Conservation (phyloP, 2,113 vertebrate species). For the Haplotaxodon microlepis region DNA sequence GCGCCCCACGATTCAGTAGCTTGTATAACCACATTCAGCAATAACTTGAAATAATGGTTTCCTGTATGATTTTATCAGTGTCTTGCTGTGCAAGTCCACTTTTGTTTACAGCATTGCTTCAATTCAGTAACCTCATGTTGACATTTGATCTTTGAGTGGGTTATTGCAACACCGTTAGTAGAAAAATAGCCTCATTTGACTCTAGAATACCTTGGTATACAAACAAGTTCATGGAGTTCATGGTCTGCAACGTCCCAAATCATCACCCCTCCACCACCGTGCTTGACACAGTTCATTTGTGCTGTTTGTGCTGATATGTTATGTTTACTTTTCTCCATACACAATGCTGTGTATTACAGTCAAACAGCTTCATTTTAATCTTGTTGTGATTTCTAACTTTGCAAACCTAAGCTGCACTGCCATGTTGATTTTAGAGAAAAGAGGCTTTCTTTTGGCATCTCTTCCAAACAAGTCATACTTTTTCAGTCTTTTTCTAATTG, state of each 20-base stretch:
- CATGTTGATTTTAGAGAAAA: not conserved
- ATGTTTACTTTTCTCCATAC: not conserved
- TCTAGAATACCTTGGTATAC: not conserved
- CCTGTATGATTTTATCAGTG: not conserved
- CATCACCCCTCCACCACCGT: not conserved
- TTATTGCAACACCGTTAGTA: not conserved
- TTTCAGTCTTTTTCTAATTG: not conserved
- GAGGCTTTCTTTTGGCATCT: not conserved
- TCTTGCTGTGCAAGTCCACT: not conserved
- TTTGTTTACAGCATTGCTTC: not conserved
- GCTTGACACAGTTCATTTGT: not conserved
- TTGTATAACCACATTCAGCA: not conserved
- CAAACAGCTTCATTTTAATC: not conserved
- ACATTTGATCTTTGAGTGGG: not conserved
- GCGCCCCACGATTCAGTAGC: not conserved
- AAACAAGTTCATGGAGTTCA: not conserved
- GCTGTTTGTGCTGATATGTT: not conserved
- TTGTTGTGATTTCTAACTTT: not conserved
- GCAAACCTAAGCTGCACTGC: not conserved
- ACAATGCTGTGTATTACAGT: not conserved
- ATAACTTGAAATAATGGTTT: not conserved
- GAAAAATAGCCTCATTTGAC: not conserved
- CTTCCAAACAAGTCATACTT: not conserved
- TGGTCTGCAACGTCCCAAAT: not conserved
- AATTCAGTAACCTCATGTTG: not conserved